Conservation (phyloP, 2,113 vertebrate genomes). For the Passer domesticus region DNA sequence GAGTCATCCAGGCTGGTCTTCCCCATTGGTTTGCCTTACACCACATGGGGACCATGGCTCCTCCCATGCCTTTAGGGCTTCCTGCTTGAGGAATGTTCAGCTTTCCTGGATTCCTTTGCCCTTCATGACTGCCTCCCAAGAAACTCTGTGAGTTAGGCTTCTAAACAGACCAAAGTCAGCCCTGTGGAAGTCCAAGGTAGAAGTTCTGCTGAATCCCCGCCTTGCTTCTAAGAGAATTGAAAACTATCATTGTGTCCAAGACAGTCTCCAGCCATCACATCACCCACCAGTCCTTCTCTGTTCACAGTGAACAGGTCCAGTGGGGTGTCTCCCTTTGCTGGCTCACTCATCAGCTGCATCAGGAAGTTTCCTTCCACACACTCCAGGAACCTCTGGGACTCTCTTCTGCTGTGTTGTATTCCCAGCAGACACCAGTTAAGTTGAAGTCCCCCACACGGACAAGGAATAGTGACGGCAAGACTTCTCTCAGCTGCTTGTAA, state of each 20-base stretch:
- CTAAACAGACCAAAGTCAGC: neutral
- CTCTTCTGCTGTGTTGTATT: neutral
- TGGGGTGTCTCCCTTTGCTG: neutral
- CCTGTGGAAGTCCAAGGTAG: neutral
- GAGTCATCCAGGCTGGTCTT: neutral
- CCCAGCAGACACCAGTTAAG: neutral
- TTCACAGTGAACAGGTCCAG: neutral
- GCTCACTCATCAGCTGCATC: neutral
- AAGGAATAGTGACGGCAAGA: neutral
- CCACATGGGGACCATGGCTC: neutral
- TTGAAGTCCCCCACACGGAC: neutral
- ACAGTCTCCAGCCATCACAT: no score
- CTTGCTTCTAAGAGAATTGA: neutral
- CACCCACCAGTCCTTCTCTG: neutral
- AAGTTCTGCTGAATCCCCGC: neutral
- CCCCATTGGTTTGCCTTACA: neutral
- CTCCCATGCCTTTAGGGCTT: neutral
- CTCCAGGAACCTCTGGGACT: neutral
- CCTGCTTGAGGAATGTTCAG: neutral
- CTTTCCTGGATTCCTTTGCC: neutral
- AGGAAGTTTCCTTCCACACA: neutral
- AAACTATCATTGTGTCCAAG: no score
- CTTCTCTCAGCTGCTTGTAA: neutral
- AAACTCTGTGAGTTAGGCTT: neutral
- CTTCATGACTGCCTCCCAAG: neutral